A percentile compares a stretch with the other conserved stretches of the same genome.
phyloP scores from a whole-genome alignment of 2,888 invertebrate species.

The Ennomos fuscantarius region DNA sequence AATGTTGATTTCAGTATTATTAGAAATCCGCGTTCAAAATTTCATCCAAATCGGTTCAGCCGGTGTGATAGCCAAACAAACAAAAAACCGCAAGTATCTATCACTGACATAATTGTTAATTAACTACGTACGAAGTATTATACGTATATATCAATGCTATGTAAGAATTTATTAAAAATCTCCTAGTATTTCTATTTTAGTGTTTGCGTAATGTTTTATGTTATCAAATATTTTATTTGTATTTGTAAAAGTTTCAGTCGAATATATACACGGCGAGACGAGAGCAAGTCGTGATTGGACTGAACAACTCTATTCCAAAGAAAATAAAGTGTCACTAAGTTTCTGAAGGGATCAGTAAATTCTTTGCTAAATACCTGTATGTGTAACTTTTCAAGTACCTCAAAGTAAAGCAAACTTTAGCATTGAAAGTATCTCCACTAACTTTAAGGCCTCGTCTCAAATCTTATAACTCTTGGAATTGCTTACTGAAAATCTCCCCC shows the following conservation, averaged over 20 bases:
- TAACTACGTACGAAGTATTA: no score
- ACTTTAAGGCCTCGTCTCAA: constrained; percentile 17
- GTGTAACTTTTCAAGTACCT: constrained; percentile 7
- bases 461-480: constrained; percentile 4
- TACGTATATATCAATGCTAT: no score
- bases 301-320: not conserved
- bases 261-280: no score
- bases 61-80: no score
- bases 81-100: no score
- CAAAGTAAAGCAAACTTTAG: constrained; percentile 6
- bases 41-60: no score
- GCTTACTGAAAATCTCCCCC: not conserved
- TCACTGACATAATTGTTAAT: no score
- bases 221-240: no score
- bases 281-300: no score
- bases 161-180: not conserved
- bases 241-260: no score
- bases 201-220: not conserved
- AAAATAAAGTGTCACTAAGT: constrained; percentile 14
- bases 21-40: not conserved
- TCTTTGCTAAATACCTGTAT: not conserved
- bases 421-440: constrained; percentile 5
- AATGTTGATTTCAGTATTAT: no score
- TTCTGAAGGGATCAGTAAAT: constrained; percentile 7
- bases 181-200: no score